A percentile compares a stretch with the other conserved stretches of the same genome.
Conservation (phyloP, 2,113 vertebrate genomes). For the Amazona vittata region DNA sequence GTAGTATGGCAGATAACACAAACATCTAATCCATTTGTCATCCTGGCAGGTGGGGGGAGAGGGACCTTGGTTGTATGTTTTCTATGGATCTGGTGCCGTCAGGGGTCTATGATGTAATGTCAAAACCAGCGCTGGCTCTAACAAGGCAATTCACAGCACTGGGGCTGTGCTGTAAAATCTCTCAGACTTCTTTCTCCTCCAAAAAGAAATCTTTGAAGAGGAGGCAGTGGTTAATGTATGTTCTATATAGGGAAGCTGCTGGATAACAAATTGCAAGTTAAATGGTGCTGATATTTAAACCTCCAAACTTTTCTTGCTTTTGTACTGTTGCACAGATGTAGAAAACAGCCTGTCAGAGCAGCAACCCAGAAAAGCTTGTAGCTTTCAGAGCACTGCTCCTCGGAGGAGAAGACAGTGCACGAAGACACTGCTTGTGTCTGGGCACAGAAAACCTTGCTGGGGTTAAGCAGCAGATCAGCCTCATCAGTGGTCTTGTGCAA, state of each 20-base stretch:
- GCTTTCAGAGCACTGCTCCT: neutral
- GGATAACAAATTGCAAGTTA: neutral
- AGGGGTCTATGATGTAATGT: neutral
- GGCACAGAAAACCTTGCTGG: neutral
- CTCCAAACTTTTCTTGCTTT: neutral
- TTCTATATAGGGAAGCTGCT: neutral
- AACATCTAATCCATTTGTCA: neutral
- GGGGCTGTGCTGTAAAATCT: neutral
- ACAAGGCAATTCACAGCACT: neutral
- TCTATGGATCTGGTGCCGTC: neutral
- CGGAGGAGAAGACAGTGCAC: rapidly evolving
- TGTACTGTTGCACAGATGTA: neutral
- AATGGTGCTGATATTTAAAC: neutral
- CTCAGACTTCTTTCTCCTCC: neutral
- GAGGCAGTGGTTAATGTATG: neutral
- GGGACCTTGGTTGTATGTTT: neutral
- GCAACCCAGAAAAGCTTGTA: neutral
- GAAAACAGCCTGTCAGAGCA: neutral
- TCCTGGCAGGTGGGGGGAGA: neutral
- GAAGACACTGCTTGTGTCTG: neutral
- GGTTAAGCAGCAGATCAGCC: neutral
- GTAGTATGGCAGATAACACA: neutral
- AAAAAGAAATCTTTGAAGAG: neutral
- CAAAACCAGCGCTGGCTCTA: neutral
- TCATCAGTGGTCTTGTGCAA: neutral